Evolutionary conservation across 2,888 invertebrate genomes (phyloP).

Genomic region (Ethmia dodecea): DNA sequence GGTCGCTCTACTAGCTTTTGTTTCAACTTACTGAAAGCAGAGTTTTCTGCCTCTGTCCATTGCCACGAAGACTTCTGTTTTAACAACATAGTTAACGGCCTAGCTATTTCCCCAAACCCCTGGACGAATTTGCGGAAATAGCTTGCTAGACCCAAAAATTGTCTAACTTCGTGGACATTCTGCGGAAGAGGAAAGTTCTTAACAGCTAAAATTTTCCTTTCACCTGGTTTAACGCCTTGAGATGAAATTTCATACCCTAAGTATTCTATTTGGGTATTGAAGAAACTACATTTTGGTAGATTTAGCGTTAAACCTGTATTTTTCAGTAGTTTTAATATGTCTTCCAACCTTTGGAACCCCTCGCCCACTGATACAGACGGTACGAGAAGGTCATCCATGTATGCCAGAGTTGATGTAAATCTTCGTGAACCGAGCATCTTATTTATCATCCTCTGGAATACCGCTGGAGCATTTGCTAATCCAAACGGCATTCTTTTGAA

Average conservation of each 20-base stretch:
- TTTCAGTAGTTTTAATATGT: slow-evolving; percentile 11
- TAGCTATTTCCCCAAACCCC: slow-evolving; percentile 16
- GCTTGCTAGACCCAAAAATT: slow-evolving; percentile 19
- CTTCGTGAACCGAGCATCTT: slow-evolving; percentile 13
- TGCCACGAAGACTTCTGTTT: slow-evolving; percentile 13
- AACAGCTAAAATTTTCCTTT: slow-evolving; percentile 13
- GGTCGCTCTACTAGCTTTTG: slow-evolving; percentile 2
- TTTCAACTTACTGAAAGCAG: slow-evolving; percentile 3
- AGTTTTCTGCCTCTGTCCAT: slow-evolving; percentile 5
- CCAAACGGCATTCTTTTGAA: slow-evolving; percentile 31
- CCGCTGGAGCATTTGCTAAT: slow-evolving; percentile 25
- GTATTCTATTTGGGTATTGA: slow-evolving; percentile 12
- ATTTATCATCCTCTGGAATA: slow-evolving; percentile 22
- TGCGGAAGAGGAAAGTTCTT: slow-evolving; percentile 13
- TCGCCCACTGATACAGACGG: slow-evolving; percentile 9
- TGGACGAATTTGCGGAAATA: slow-evolving; percentile 20
- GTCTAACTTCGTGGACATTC: slow-evolving; percentile 17
- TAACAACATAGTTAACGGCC: slow-evolving; percentile 14
- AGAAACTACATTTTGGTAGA: slow-evolving; percentile 15
- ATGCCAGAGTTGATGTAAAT: slow-evolving; percentile 14
- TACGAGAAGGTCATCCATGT: slow-evolving; percentile 19
- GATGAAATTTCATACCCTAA: slow-evolving; percentile 18
- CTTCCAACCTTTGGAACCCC: slow-evolving; percentile 11
- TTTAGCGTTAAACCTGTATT: slow-evolving; percentile 14
- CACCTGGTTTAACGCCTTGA: slow-evolving; percentile 12